Base-by-base conservation (phyloP, 2,888 invertebrate genomes). In the Caenorhabditis angaria region DNA sequence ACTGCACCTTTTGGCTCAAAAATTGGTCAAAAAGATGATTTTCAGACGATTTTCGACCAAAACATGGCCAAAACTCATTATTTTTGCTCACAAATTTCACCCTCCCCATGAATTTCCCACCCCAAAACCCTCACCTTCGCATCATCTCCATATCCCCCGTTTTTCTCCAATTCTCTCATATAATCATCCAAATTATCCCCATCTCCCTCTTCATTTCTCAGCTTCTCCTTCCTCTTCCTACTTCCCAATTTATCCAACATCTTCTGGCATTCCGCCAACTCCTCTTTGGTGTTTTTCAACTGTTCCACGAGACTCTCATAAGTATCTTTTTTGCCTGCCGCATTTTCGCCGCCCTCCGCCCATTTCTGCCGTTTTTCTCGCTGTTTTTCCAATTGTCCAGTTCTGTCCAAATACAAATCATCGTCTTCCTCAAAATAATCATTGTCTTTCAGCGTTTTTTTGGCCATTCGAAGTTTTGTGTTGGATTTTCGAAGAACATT, bases 381-480 rank as follows among this genome's bases (percentile, higher is more conserved):
- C 88, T 95, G 96, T 81, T 91, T 91, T 88, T 96, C 95, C 25
- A 97, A 92, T 65, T 92, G 92, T 1, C 97, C 97, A 0, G 99
- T 99, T 74, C 97, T 90, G 88, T 99, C 99, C 62, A 95, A 91
- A 90, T 93, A 99, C 25, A 93, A 93, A 88, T 99, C 97, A 71
- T 99, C 97, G 85, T 99, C 96, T 0, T 94, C 94, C 81, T 94
- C 94, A 88, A 94, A 95, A 88, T 91, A 95, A 88, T 95, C 97
- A 85, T 96, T 93, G 2, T 83, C 86, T 56, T 80, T 80, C 35
- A 83, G 66, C 6, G 77, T 77, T 50, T 78, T 74, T 22, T 68
- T 64, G 48, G 76, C 65, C 68, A 77, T 67, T 32, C 76, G 69
- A 10, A 69, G 59, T 57, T 69, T 68, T 3, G 76, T 65, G 53